Conservation (phyloP, 2,797 vertebrate species). For the Cynopterus sphinx region DNA sequence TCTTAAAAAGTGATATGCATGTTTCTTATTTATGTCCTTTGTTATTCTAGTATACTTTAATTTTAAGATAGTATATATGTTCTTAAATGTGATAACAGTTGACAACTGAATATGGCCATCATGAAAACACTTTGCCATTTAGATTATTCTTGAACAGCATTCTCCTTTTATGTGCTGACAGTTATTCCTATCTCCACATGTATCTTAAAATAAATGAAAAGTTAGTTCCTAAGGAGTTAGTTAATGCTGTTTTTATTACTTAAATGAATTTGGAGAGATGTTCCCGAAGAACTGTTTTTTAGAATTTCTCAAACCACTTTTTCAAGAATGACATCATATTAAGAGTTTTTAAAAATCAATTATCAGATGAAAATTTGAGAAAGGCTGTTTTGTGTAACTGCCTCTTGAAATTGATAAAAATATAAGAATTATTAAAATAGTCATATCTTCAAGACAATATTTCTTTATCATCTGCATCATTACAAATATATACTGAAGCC, state of each 20-base stretch:
- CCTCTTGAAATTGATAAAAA: neutral
- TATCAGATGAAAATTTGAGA: neutral
- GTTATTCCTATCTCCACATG: neutral
- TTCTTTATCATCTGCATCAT: neutral
- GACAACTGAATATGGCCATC: neutral
- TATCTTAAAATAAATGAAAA: neutral
- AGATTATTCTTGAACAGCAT: neutral
- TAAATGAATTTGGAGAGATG: conserved; percentile 11
- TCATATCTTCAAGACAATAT: neutral
- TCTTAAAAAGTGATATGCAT: neutral
- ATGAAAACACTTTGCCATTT: neutral
- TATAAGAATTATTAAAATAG: neutral
- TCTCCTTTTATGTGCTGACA: neutral
- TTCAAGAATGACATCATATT: neutral
- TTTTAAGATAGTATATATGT: neutral
- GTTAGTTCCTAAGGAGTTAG: neutral
- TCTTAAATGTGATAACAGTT: neutral
- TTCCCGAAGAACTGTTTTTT: neutral
- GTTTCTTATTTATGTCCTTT: neutral
- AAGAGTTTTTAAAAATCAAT: neutral
- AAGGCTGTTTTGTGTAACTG: neutral
- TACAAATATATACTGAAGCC: neutral
- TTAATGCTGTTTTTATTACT: conserved; percentile 41
- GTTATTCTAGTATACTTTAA: neutral
- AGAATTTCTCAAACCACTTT: neutral